A percentile compares a stretch with the other conserved stretches of the same genome.
phyloP scores from a whole-genome alignment of 2,888 invertebrate genomes.

The Cinara cedri region DNA sequence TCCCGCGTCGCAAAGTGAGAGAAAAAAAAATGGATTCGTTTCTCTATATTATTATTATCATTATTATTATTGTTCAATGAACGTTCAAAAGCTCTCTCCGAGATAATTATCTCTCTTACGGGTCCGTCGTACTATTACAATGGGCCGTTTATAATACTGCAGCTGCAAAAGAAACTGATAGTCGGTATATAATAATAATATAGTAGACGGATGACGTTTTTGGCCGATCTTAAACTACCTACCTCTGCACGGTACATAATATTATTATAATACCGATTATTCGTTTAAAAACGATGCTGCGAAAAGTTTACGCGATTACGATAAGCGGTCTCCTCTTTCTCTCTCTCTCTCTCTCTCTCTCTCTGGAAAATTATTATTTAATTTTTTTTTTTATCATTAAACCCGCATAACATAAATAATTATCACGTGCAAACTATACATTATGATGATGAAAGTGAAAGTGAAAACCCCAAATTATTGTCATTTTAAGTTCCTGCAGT shows the following conservation, averaged over 20 bases:
- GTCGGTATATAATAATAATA: too few species aligned
- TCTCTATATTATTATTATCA: constrained; percentile 16
- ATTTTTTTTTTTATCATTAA: not conserved
- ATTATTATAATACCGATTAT: not conserved
- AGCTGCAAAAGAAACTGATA: not conserved
- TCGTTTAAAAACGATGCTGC: not conserved
- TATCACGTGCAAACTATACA: not conserved
- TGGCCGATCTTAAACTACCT: constrained; percentile 16
- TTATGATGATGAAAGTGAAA: not conserved
- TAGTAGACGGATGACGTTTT: not conserved
- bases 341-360: not conserved
- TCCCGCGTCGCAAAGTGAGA: constrained; percentile 17
- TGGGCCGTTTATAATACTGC: not conserved
- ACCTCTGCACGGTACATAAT: not conserved
- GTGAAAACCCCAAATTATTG: not conserved
- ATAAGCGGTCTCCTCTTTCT: not conserved
- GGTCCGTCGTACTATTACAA: too few species aligned
- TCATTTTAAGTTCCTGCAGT: too few species aligned
- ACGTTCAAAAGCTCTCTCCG: constrained; percentile 30
- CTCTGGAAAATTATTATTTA: not conserved
- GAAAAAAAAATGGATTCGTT: constrained; percentile 28
- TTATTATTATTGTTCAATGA: constrained; percentile 37
- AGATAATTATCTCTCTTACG: constrained; percentile 28
- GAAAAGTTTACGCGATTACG: not conserved
- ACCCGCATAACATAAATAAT: not conserved